Conservation (phyloP, 2,113 vertebrate genomes). For the Gymnocephalus cernua region DNA sequence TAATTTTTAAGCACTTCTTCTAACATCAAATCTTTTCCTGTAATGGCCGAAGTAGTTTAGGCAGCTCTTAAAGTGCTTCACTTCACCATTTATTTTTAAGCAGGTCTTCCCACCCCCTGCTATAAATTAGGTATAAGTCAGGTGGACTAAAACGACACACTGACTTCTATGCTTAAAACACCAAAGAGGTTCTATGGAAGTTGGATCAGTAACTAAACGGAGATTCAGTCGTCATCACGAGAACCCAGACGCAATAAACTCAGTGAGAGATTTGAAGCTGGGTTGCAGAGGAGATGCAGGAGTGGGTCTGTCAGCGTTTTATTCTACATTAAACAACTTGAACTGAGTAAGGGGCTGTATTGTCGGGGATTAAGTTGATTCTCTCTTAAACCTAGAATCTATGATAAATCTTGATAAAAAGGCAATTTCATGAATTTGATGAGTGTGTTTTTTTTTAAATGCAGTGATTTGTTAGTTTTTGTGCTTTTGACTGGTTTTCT, state of each 20-base stretch:
- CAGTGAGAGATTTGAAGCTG: not conserved
- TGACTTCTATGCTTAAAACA: constrained; percentile 39
- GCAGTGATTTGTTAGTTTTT: not conserved
- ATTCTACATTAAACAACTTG: not conserved
- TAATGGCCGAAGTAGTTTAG: not conserved
- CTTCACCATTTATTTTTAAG: constrained; percentile 67
- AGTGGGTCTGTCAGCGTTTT: not conserved
- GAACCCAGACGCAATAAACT: not conserved
- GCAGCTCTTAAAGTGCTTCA: constrained; percentile 40
- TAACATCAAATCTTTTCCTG: constrained; percentile 9
- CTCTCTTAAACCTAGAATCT: not conserved
- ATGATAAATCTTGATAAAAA: not conserved
- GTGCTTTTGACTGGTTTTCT: not conserved
- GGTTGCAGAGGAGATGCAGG: not conserved
- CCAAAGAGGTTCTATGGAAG: constrained; percentile 19
- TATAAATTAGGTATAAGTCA: constrained; percentile 66
- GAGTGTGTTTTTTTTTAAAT: not conserved
- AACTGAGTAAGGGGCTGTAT: not conserved
- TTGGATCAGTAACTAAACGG: not conserved
- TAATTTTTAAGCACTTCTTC: not conserved
- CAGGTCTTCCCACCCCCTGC: constrained; percentile 24
- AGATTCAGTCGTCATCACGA: not conserved
- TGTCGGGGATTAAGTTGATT: not conserved
- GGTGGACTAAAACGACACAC: constrained; percentile 15
- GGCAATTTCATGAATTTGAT: not conserved